Evolutionary conservation across 2,888 invertebrate species (phyloP).

Genomic region (Drosophila kokeensis): DNA sequence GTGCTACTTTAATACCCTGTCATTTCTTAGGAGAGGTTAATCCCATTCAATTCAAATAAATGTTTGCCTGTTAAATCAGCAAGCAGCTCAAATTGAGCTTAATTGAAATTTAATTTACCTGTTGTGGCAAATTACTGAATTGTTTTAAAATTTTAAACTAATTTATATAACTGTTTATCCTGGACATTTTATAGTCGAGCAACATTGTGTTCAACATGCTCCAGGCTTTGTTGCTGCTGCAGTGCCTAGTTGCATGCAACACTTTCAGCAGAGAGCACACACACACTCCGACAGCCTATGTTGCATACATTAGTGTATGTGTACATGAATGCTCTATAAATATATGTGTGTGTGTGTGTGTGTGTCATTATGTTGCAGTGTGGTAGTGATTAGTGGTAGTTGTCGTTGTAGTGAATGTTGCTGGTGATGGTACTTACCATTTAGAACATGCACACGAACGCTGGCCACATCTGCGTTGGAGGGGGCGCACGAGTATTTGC

Average conservation of each 20-base stretch:
- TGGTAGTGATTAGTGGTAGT: constrained; percentile 20
- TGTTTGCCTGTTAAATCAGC: too few species aligned
- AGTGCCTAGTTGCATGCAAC: constrained; percentile 47
- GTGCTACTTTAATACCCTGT: constrained; percentile 36
- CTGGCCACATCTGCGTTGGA: constrained; percentile 92
- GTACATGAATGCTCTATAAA: constrained; percentile 13
- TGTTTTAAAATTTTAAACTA: not conserved
- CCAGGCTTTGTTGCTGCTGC: constrained; percentile 6
- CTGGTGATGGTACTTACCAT: constrained; percentile 87
- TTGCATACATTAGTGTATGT: constrained; percentile 23
- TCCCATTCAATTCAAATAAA: not conserved
- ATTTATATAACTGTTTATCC: not conserved
- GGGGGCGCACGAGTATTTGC: constrained; percentile 92
- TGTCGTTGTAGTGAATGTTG: not conserved
- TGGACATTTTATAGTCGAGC: constrained; percentile 1
- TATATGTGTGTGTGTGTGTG: constrained; percentile 26
- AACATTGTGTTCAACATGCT: not conserved
- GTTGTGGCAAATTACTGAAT: not conserved
- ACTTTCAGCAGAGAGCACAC: constrained; percentile 43
- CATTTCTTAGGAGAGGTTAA: not conserved
- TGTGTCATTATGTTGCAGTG: constrained; percentile 25
- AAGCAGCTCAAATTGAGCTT: not conserved
- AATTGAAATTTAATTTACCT: not conserved
- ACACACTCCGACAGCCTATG: constrained; percentile 4
- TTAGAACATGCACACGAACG: constrained; percentile 92